Percentiles rank a stretch among this genome's conserved stretches.
These are phyloP conservation scores for Nothura maculosa DNA, from an alignment of 2,797 vertebrate genomes.

Conservation along the genomic window DNA sequence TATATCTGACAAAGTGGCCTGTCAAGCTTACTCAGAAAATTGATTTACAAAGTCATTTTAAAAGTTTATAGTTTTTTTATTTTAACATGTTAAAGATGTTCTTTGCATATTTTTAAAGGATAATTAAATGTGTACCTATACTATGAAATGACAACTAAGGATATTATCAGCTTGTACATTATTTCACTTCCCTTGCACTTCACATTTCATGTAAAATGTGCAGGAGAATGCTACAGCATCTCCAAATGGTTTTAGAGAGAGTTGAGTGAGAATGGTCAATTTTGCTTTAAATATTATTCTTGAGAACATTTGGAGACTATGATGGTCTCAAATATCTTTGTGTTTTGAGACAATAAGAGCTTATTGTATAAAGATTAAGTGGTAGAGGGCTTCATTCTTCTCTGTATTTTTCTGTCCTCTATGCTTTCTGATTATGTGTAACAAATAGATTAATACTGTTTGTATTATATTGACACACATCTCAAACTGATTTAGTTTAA, in stretches of 20 bases:
- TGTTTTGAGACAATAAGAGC: not conserved
- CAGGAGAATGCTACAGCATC: not conserved
- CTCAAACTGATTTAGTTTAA: not conserved
- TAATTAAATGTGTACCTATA: not conserved
- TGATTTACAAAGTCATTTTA: constrained; percentile 66
- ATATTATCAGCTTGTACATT: not conserved
- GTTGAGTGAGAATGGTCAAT: not conserved
- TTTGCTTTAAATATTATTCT: not conserved
- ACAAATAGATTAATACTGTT: not conserved
- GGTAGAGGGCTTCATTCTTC: not conserved
- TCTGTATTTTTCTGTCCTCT: not conserved
- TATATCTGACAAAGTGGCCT: constrained; percentile 48
- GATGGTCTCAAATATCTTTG: not conserved
- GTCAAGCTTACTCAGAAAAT: constrained; percentile 35
- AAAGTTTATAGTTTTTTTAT: constrained; percentile 36
- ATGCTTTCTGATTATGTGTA: not conserved
- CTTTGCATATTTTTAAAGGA: not conserved
- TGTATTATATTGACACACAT: not conserved
- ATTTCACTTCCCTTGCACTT: not conserved
- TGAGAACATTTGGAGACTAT: no score
- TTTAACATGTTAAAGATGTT: not conserved
- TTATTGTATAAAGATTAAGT: not conserved
- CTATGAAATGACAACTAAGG: not conserved
- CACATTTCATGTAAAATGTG: not conserved
- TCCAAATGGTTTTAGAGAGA: not conserved